Base-by-base conservation (phyloP, 2,888 invertebrate genomes). In the Trichopoda pennipes region DNA sequence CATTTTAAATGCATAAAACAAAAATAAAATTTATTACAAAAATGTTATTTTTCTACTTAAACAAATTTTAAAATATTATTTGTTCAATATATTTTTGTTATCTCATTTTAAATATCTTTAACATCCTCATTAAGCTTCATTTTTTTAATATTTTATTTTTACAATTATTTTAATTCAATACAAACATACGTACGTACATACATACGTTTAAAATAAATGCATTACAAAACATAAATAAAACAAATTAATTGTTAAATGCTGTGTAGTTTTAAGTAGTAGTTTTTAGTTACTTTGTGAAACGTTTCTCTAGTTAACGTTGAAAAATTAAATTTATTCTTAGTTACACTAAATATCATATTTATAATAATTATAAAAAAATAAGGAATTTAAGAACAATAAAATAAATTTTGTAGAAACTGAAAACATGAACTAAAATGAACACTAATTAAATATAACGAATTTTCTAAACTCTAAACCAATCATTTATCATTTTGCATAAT, bases 371-470 rank as follows among this genome's bases (percentile, higher is more conserved):
- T 64, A 61, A 68, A 44, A 81, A 7, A 51, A 32, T 75, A 78
- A 72, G 78, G 53, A 75, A 79, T 82, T 82, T 78, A 78, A 82
- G 81, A 79, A 82, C 74, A 78, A 78, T 82, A 82, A 78, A 78
- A 78, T 44, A 49, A 81, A 79, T 79, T 82, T 78, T 78, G 78
- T 82, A 82, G 78, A 75, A 78, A 70, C 44, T 64, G 17, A 63
- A 44, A 21, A 58, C 28, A 58, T 55, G 64, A 72, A 64, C 28
- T 51, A n/a, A 66, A 78, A 70, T 74, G 61, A 75, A 75, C 44
- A 73, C 21, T 64, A 73, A 78, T 53, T 55, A 47, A 64, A 69
- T 63, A 70, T 64, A 55, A 74, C 58, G 17, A 70, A 69, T 79
- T 79, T 82, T 82, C 78, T 78, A 78, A 75, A 66, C 64, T 78